These are phyloP conservation scores for Microhierax caerulescens DNA, from an alignment of 2,797 vertebrate species.

Conservation along the genomic window DNA sequence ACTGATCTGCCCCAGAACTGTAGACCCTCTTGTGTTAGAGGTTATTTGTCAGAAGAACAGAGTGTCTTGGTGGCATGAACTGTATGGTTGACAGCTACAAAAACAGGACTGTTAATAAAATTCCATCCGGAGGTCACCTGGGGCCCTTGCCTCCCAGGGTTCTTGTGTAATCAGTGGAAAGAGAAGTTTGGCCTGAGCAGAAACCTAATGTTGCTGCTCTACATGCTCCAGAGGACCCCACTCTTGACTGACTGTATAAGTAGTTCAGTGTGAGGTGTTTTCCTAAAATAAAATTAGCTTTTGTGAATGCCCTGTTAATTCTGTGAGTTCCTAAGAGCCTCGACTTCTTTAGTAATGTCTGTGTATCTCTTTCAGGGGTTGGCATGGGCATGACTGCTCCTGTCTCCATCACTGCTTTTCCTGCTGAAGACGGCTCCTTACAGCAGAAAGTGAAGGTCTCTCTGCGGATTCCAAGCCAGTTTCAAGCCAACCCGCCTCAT, in stretches of 20 bases:
- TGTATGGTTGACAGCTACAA: background rate
- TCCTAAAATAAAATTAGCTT: background rate
- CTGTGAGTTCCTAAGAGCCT: background rate
- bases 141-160: background rate
- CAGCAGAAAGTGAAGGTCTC: conserved; percentile 85
- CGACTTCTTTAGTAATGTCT: background rate
- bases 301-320: background rate
- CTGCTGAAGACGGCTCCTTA: conserved; percentile 83
- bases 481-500: conserved; percentile 80
- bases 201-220: background rate
- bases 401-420: conserved; percentile 86
- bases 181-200: background rate
- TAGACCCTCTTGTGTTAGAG: background rate
- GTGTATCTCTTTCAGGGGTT: conserved; percentile 69
- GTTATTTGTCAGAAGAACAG: background rate
- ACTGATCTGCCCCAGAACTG: background rate
- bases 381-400: conserved; percentile 90
- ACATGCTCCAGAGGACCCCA: background rate
- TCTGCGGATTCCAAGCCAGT: conserved; percentile 82
- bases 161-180: background rate
- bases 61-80: background rate
- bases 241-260: background rate
- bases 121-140: background rate
- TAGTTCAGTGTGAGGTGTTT: background rate
- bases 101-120: background rate